Evolutionary conservation across 2,888 invertebrate species (phyloP).

Genomic region (Dicyrtoma fusca): DNA sequence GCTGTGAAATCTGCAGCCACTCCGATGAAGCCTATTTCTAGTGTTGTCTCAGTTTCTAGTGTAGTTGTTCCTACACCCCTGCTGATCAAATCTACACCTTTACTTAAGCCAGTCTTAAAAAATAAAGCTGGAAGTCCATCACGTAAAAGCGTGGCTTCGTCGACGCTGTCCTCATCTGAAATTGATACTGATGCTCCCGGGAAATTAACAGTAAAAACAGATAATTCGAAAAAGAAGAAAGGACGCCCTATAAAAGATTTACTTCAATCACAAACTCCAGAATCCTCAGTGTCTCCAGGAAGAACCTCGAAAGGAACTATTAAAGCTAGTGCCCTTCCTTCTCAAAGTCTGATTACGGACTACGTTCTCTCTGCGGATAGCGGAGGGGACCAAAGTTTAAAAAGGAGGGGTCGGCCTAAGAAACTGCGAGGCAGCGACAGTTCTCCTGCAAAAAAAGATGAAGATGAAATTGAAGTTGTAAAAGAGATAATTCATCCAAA

Average conservation of each 20-base stretch:
- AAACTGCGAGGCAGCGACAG: slow-evolving; percentile 1
- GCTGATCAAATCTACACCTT: not conserved
- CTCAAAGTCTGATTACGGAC: slow-evolving; percentile 27
- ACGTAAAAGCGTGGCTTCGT: not conserved
- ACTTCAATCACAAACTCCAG: not conserved
- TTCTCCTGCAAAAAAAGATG: slow-evolving; percentile 21
- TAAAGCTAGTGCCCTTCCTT: not conserved
- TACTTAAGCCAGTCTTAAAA: not conserved
- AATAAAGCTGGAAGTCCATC: slow-evolving; percentile 14
- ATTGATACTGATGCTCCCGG: slow-evolving; percentile 19
- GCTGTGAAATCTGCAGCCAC: not conserved
- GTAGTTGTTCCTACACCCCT: not conserved
- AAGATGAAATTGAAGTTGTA: slow-evolving; percentile 29
- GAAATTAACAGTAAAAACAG: not conserved
- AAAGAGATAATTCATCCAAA: slow-evolving; percentile 17
- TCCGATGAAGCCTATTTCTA: not conserved
- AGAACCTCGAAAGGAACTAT: slow-evolving; percentile 1
- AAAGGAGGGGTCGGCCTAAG: slow-evolving; percentile 42
- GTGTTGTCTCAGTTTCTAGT: not conserved
- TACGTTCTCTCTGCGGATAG: slow-evolving; percentile 24
- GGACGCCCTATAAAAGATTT: not conserved
- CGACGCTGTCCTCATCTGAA: slow-evolving; percentile 18
- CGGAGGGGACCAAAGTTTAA: slow-evolving; percentile 16
- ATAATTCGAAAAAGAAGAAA: slow-evolving; percentile 20
- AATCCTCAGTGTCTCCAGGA: not conserved